Base-by-base conservation (phyloP, 2,113 vertebrate genomes). In the Condylura cristata region DNA sequence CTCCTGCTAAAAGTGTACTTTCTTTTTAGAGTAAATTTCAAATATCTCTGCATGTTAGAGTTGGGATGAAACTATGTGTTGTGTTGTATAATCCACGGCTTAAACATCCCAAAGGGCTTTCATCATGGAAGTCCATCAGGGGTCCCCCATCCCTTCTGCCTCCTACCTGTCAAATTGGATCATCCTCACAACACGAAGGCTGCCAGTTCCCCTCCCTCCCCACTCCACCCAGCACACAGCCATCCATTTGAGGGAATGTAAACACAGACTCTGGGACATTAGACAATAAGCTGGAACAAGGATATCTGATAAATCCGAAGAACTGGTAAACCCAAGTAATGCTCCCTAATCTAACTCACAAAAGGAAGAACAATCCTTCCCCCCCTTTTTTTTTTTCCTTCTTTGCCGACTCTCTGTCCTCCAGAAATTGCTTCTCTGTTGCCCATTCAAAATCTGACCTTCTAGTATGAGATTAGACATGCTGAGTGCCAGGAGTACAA, bases 81-180 rank as follows among this genome's bases (percentile, higher is more conserved):
- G 66, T 78, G 93, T 96, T 70, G n/a, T 65, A 32, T 95, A 51
- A 63, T 68, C 65, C 37, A 8, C 51, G 24, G 78, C 79, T 82
- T 28, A 79, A 37, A 93, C 80, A 85, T 71, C 46, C 7, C 81
- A 56, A 60, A 66, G 24, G 17, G 6, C n/a, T 79, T 91, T 83
- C 70, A 12, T 71, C 39, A 1, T 0, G 34, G 82, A 71, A 90
- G 14, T 58, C 26, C 13, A 22, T 81, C 56, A 75, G 83, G 18
- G 41, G 5, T 74, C 14, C 63, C 22, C 13, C 30, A 20, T 11
- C 20, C 7, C 11, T 8, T 8, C 0, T 17, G 30, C 37, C 34
- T 11, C 24, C 41, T 88, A 8, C 20, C 26, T 51, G 16, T 93
- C 74, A 90, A 48, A 90, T 53, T 48, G 24, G 30, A 34, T 84